A percentile compares a stretch with the other conserved stretches of the same genome.
Evolutionary conservation across 2,888 invertebrate species (phyloP).

Genomic region (Diaphora mendica): DNA sequence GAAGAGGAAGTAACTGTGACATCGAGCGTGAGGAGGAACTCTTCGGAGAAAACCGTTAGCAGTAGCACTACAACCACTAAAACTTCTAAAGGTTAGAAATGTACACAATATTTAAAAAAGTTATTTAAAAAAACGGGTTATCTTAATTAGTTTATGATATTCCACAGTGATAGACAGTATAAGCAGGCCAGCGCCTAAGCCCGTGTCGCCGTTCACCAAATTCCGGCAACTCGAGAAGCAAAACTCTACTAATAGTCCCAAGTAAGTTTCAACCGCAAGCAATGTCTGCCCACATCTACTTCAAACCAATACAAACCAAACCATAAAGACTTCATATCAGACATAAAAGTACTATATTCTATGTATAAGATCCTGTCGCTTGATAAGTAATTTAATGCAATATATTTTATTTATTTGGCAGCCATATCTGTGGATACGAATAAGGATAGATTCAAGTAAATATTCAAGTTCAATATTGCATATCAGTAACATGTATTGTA

Average conservation of each 20-base stretch:
- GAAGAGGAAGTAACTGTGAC: constrained; percentile 81
- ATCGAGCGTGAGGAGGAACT: constrained; percentile 81
- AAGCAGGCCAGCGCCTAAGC: constrained; percentile 86
- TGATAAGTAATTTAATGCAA: constrained; percentile 67
- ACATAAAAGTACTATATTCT: constrained; percentile 54
- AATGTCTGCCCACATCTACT: constrained; percentile 17
- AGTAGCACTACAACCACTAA: constrained; percentile 86
- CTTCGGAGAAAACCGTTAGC: constrained; percentile 86
- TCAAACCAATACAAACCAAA: constrained; percentile 28
- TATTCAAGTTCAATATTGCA: constrained; percentile 70
- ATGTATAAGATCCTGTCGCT: constrained; percentile 66
- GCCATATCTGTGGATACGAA: constrained; percentile 78
- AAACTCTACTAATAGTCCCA: constrained; percentile 92
- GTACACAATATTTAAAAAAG: background rate
- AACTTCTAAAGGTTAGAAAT: constrained; percentile 85
- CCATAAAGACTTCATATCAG: constrained; percentile 29
- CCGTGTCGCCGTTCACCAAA: constrained; percentile 95
- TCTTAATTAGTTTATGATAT: background rate
- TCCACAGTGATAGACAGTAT: constrained; percentile 86
- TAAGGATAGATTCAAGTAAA: constrained; percentile 78
- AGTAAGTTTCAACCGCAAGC: constrained; percentile 85
- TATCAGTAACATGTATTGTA: constrained; percentile 60
- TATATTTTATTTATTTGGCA: constrained; percentile 80
- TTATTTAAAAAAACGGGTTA: background rate
- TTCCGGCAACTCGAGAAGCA: constrained; percentile 96